phyloP scores from a whole-genome alignment of 2,888 invertebrate genomes.

The Acholoe squamosa region DNA sequence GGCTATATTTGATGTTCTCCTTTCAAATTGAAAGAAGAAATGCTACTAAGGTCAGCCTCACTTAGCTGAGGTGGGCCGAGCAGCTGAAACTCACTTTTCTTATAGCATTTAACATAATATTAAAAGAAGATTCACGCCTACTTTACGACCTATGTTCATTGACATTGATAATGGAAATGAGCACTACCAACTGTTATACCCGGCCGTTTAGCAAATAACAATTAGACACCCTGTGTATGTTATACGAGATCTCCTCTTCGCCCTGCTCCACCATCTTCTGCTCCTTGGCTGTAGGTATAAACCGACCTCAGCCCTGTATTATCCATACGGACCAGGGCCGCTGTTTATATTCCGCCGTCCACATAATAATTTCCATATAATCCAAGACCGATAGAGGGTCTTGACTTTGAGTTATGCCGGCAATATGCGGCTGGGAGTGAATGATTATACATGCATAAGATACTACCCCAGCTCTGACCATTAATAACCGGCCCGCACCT shows the following conservation, averaged over 20 bases:
- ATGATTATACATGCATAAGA: slow-evolving; percentile 49
- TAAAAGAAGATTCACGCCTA: no score
- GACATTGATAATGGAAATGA: no score
- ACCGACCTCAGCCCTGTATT: not conserved
- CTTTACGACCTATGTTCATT: no score
- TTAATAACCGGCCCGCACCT: slow-evolving; percentile 30
- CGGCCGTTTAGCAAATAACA: no score
- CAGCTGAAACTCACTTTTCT: no score
- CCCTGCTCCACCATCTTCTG: not conserved
- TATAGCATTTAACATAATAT: no score
- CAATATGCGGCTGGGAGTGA: slow-evolving; percentile 32
- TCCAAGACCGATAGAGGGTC: slow-evolving; percentile 35
- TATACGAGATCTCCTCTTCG: not conserved
- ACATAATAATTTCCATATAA: slow-evolving; percentile 51
- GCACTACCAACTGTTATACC: not conserved
- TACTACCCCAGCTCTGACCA: not conserved
- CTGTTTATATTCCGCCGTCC: slow-evolving; percentile 34
- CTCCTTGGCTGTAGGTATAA: not conserved
- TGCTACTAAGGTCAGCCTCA: no score
- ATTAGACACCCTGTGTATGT: not conserved
- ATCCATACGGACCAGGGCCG: not conserved
- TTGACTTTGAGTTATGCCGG: slow-evolving; percentile 24
- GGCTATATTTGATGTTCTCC: no score
- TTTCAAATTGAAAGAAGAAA: no score
- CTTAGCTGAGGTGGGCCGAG: no score